Base-by-base conservation (phyloP, 2,888 invertebrate species). In the Apomyelois bistriatella region DNA sequence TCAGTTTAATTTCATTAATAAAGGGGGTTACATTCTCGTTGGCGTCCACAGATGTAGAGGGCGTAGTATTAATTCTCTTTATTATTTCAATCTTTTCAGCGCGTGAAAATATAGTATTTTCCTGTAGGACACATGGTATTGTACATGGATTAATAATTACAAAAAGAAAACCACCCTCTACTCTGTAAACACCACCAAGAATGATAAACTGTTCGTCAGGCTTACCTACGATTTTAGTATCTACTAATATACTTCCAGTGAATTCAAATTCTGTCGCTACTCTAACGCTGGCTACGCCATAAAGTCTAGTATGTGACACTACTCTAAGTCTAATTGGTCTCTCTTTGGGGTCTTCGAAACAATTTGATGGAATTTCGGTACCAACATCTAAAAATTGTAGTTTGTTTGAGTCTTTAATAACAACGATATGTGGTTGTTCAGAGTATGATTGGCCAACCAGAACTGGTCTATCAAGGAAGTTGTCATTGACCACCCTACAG, bases 181-280 rank as follows among this genome's bases (percentile, higher is more conserved):
- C 56, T 1, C 38, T 3, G 37, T 59, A 53, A 9, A 58, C 30
- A 3, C 61, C 61, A 8, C 58, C 62, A 12, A 16, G 42, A 13
- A 58, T 48, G 3, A 58, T 30, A 32, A 22, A 53, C 37, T 60
- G 60, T 35, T 54, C 35, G 16, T 28, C 55, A 0, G 58, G 60
- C 42, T 52, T 62, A 8, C 57, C 59, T 17, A 54, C 52, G 1
- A 61, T 28, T n/a, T 37, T 37, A 12, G 37, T 37, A 10, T 37
- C 12, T 1, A 37, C 12, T 10, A 37, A 12, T 1, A 37, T 3
- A 12, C 12, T n/a, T 4, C 37, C 37, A 12, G 37, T 37, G 10
- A 37, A 12, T 37, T 12, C 12, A 12, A 12, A 4, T 37, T 37
- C 37, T 4, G 37, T 37, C 12, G 12, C 37, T 5, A 12, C 37